Evolutionary conservation across 2,797 vertebrate species (phyloP), one percentile per base, ranked within the genome.

Genomic region (Tapera naevia): DNA sequence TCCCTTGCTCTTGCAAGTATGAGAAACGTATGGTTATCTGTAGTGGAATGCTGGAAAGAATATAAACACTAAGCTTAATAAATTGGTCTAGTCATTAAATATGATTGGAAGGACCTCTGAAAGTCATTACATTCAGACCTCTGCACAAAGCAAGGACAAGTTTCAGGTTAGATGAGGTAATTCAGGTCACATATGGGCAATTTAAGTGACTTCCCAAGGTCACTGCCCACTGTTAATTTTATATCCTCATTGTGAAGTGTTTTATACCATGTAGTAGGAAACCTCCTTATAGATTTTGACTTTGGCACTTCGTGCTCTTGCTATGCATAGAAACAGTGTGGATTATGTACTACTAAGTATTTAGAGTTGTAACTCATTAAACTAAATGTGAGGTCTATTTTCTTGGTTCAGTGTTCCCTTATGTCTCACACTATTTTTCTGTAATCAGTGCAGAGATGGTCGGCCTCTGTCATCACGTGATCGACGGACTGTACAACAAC

Each of bases 391-490:
- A 48, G 32, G 13, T 70, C 28, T 71, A 0, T 53, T 86, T 53
- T 35, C n/a, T 85, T 70, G 28, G 32, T 67, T 74, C 18, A 4
- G 0, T 86, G 18, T 57, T 8, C 21, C 22, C 80, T 76, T 35
- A 78, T 97, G 71, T 95, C 33, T 37, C 67, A 9, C 10, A 8
- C 53, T 92, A 4, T 53, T 18, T 84, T 69, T 62, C 88, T 83
- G 24, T 92, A 91, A 91, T 13, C 96, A 99, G 99, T 99, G 99
- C 95, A 98, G 97, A 94, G 99, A 99, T 94, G 99, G 99, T 65
- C 98, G 99, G 53, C 99, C 99, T 57, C 98, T 99, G 72, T 98
- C 99, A 32, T 98, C 98, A 33, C 98, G 98, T 94, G 99, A 99
- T 93, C 98, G 98, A 86, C 96, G 97, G 10, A 95, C 97, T 86